Percentiles rank a stretch among this genome's conserved stretches.
These are phyloP conservation scores for Orchestia grillus DNA, from an alignment of 1,140 invertebrate genomes.

Conservation along the genomic window DNA sequence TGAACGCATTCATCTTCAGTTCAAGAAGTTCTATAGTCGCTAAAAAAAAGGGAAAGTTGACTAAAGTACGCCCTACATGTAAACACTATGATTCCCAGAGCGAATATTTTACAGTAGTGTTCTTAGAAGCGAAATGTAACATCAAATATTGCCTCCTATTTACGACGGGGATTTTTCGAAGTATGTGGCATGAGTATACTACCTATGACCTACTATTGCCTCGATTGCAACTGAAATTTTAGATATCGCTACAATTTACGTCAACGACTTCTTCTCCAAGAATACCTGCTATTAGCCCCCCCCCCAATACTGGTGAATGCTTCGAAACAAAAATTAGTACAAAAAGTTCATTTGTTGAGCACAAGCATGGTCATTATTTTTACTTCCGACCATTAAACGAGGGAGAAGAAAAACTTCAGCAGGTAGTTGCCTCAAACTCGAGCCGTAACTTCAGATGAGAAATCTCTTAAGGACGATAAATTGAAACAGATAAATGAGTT, in stretches of 20 bases:
- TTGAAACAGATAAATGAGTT: background rate
- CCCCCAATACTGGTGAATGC: background rate
- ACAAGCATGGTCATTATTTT: background rate
- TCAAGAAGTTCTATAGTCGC: no score
- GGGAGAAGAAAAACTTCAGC: background rate
- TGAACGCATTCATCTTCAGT: no score
- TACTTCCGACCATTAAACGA: background rate
- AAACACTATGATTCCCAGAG: no score
- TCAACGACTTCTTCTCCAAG: background rate
- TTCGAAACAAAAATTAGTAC: background rate
- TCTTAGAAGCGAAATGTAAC: no score
- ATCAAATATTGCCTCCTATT: no score
- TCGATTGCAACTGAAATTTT: no score
- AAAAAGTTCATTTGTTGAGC: background rate
- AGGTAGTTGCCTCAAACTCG: background rate
- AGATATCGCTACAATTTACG: background rate
- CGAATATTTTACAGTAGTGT: no score
- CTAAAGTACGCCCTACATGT: no score
- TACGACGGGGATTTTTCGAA: no score
- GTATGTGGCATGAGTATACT: no score
- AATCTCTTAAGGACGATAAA: background rate
- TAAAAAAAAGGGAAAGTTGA: no score
- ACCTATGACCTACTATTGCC: no score
- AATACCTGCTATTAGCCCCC: background rate
- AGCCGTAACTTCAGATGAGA: background rate